Evolutionary conservation across 2,797 vertebrate species (phyloP), one percentile per base, ranked within the genome.

Genomic region (Petrocephalus sullivani): DNA sequence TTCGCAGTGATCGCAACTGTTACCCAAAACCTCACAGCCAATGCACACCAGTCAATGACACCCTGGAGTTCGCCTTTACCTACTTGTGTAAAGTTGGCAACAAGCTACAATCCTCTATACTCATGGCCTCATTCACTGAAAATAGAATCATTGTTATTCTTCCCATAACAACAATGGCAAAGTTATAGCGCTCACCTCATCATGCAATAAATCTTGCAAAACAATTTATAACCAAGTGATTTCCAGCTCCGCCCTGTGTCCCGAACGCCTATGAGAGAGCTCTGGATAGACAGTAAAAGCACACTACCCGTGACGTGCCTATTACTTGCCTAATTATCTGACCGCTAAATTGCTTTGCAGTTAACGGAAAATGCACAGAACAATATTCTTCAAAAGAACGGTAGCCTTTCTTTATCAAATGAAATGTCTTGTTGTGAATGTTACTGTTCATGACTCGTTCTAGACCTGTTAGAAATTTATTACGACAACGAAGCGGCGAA

Each of bases 41-140:
- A 19, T 75, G 67, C 33, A 41, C 33, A 37, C 14, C 67, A 75
- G 14, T 1, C 71, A 78, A 78, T 78, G 71, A 78, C 37, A 78
- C 71, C 71, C 71, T 46, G 37, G 95, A 78, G 71, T 78, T 16
- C 19, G 71, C 16, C 14, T 46, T 78, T 78, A 78, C 71, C 71
- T 78, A 78, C 71, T 78, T 78, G 37, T 78, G 37, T 78, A 46
- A 78, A 78, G 71, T 46, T 78, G 37, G 71, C 71, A 78, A 78
- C 37, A 10, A 46, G 37, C 37, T 78, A 78, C 71, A 78, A 78
- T 46, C 71, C 71, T 78, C 71, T 78, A 33, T 78, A 46, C 71
- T 41, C 71, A 78, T 78, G 71, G 33, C 71, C 71, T 78, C 33
- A 78, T 78, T 78, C 71, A 78, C 71, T 78, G 71, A 78, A 78